These are phyloP conservation scores for Dasysyrphus tricinctus DNA, from an alignment of 2,888 invertebrate genomes.

Conservation along the genomic window DNA sequence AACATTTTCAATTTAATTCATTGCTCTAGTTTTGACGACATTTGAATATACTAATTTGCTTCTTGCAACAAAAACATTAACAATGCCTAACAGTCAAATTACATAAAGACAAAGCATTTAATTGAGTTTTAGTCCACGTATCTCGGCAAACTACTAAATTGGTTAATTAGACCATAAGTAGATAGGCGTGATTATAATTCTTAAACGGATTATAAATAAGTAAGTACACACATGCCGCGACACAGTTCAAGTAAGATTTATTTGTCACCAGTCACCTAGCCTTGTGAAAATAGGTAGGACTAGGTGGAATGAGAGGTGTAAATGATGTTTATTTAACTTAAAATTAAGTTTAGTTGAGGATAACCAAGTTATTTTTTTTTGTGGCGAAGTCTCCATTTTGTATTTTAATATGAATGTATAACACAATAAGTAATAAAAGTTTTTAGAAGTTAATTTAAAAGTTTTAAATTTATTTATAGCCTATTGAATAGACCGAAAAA, in stretches of 20 bases:
- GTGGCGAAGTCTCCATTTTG: too few species aligned
- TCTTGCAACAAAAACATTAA: not conserved
- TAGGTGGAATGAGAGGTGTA: not conserved
- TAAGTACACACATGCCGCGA: slow-evolving; percentile 13
- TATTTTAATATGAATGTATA: too few species aligned
- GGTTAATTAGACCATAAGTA: slow-evolving; percentile 62
- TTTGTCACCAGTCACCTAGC: slow-evolving; percentile 28
- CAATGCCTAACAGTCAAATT: not conserved
- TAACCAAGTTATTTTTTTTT: slow-evolving; percentile 36
- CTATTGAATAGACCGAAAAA: too few species aligned
- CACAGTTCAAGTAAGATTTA: slow-evolving; percentile 34
- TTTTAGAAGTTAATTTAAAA: too few species aligned
- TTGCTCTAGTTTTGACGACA: not conserved
- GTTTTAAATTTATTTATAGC: too few species aligned
- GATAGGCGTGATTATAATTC: slow-evolving; percentile 54
- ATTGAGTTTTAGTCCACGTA: slow-evolving; percentile 60
- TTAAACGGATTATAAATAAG: slow-evolving; percentile 31
- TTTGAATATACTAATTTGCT: not conserved
- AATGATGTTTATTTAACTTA: slow-evolving; percentile 46
- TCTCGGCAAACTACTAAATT: slow-evolving; percentile 55
- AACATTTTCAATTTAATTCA: slow-evolving; percentile 12
- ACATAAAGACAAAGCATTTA: slow-evolving; percentile 23
- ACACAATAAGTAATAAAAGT: too few species aligned
- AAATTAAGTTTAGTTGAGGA: slow-evolving; percentile 45
- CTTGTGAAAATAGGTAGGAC: not conserved